phyloP scores from a whole-genome alignment of 2,888 invertebrate species.

The Amphipoea lucens region DNA sequence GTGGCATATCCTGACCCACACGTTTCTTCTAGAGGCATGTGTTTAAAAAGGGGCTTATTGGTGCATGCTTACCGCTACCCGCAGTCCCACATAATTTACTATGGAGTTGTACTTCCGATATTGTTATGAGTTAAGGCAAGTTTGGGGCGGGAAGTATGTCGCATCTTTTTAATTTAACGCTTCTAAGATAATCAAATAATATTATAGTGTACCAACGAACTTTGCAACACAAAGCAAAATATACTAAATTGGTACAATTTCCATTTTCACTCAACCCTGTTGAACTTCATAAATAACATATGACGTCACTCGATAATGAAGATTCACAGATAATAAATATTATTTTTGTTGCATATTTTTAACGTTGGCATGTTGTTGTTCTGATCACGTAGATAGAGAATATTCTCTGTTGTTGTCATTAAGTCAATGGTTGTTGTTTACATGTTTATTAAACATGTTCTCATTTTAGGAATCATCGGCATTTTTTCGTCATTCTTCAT shows the following conservation, averaged over 20 bases:
- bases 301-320: background rate
- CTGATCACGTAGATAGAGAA: background rate
- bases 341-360: background rate
- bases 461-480: background rate
- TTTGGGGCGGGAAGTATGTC: background rate
- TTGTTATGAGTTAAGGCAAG: background rate
- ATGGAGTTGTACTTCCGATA: background rate
- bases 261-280: background rate
- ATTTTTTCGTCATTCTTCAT: background rate
- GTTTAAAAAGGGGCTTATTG: background rate
- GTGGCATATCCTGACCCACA: background rate
- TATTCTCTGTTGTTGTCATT: background rate
- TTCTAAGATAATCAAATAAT: background rate
- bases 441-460: background rate
- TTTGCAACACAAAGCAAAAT: background rate
- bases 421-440: background rate
- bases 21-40: background rate
- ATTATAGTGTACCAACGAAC: background rate
- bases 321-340: constrained; percentile 27
- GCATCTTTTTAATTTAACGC: background rate
- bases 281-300: constrained; percentile 17
- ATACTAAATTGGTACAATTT: constrained; percentile 36
- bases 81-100: background rate
- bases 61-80: background rate
- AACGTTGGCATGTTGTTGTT: no score